Percentiles rank a stretch among this genome's conserved stretches.
Conservation (phyloP, 2,113 vertebrate species). For the Etheostoma spectabile region DNA sequence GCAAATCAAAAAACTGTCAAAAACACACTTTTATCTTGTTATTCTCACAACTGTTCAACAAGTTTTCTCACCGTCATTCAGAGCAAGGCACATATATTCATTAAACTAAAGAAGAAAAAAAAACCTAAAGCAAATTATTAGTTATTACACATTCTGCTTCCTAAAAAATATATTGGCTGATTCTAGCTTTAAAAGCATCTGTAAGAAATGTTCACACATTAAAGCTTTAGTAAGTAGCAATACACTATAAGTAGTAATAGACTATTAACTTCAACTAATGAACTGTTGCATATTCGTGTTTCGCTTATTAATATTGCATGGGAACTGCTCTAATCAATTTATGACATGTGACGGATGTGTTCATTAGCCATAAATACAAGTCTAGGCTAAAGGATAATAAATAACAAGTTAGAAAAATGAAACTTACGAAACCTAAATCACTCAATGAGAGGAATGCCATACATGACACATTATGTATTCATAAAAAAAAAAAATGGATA, state of each 20-base stretch:
- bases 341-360: conserved; percentile 16
- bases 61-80: conserved; percentile 6
- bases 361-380: conserved; percentile 51
- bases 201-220: conserved; percentile 8
- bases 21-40: neutral
- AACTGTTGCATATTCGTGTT: conserved; percentile 46
- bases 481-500: neutral
- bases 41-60: neutral
- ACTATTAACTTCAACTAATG: conserved; percentile 2
- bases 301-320: conserved; percentile 44
- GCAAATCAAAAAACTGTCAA: conserved; percentile 4
- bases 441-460: conserved; percentile 49
- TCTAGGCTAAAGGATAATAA: conserved; percentile 58
- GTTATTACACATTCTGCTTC: conserved; percentile 20
- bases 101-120: conserved; percentile 24
- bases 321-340: neutral
- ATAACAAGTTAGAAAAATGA: conserved; percentile 63
- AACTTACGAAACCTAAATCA: conserved; percentile 47
- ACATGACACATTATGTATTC: conserved; percentile 13
- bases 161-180: conserved; percentile 12
- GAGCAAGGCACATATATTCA: conserved; percentile 62
- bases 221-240: neutral
- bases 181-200: conserved; percentile 23
- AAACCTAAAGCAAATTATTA: conserved; percentile 21
- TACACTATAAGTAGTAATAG: neutral